phyloP scores from a whole-genome alignment of 2,797 vertebrate genomes.

The Rhinogobio ventralis region DNA sequence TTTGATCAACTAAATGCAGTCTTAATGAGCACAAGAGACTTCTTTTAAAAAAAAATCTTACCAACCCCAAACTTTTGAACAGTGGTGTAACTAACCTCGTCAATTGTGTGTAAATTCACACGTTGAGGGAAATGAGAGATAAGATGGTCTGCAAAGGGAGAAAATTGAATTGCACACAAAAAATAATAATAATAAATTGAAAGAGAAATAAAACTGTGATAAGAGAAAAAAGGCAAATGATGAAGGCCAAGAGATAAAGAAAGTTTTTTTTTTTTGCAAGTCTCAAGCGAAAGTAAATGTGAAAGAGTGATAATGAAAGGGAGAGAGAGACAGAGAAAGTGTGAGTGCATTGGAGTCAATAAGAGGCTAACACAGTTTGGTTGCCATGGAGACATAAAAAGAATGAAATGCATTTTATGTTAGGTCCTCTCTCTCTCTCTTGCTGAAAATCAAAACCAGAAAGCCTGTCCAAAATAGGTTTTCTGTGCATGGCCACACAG shows the following conservation, averaged over 20 bases:
- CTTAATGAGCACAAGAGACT: not conserved
- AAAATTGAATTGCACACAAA: not conserved
- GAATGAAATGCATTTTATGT: constrained; percentile 65
- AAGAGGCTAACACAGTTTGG: constrained; percentile 54
- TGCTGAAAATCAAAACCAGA: constrained; percentile 49
- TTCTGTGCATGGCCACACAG: constrained; percentile 56
- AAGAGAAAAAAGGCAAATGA: constrained; percentile 23
- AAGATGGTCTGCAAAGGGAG: not conserved
- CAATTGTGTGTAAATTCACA: not conserved
- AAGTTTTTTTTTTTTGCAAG: not conserved
- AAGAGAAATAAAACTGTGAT: constrained; percentile 18
- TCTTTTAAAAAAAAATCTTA: not conserved
- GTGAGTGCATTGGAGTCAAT: constrained; percentile 56
- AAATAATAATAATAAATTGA: not conserved
- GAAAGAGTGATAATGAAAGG: constrained; percentile 39
- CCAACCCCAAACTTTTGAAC: not conserved
- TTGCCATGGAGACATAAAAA: constrained; percentile 58
- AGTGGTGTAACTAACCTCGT: not conserved
- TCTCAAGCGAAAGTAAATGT: constrained; percentile 15
- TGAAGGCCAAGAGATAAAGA: constrained; percentile 24
- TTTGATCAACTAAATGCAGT: not conserved
- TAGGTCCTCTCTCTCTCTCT: constrained; percentile 50
- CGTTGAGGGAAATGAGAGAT: not conserved
- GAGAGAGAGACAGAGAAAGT: constrained; percentile 32
- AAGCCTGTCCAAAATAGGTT: constrained; percentile 54